phyloP scores from a whole-genome alignment of 2,888 invertebrate genomes.

The Argyra leucocephala region DNA sequence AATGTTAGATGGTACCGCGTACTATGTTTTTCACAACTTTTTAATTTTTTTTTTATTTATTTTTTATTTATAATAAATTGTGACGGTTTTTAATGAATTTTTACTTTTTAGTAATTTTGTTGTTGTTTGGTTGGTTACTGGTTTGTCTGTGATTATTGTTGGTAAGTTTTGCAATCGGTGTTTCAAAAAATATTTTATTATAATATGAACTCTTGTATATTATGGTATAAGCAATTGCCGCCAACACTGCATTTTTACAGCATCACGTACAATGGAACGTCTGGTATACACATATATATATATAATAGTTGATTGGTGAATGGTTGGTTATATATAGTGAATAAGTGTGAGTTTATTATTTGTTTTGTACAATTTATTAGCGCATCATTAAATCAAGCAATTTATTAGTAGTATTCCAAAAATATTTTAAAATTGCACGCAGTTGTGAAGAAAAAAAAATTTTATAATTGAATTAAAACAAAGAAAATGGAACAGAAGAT shows the following conservation, averaged over 20 bases:
- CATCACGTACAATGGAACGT: background rate
- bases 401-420: too few relatives aligned
- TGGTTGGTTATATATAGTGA: background rate
- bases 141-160: background rate
- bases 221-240: background rate
- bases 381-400: constrained; percentile 3
- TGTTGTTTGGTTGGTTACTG: background rate
- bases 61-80: background rate
- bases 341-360: background rate
- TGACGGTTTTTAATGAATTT: background rate
- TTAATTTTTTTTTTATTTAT: background rate
- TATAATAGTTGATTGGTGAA: background rate
- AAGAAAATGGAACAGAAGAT: too few relatives aligned
- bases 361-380: background rate
- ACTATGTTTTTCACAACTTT: background rate
- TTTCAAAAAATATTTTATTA: background rate
- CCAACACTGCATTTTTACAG: background rate
- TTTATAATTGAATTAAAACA: too few relatives aligned
- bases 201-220: background rate
- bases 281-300: too few relatives aligned
- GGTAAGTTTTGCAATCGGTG: background rate
- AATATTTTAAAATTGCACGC: too few relatives aligned
- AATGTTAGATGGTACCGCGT: background rate
- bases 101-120: background rate
- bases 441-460: too few relatives aligned